Evolutionary conservation across 2,888 invertebrate genomes (phyloP).

Genomic region (Drosophila differens): DNA sequence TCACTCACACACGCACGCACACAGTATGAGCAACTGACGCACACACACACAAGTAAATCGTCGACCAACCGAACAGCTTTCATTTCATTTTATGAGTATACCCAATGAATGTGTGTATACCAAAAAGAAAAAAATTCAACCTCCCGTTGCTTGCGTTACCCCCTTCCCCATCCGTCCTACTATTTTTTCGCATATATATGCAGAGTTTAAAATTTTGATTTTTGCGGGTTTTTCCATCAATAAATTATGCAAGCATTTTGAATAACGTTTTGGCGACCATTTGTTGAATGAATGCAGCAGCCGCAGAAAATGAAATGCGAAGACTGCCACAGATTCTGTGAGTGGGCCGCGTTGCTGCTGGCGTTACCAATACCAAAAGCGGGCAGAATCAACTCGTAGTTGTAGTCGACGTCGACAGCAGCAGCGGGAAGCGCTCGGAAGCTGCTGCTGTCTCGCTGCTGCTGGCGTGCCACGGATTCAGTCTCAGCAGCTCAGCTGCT

Average conservation of each 20-base stretch:
- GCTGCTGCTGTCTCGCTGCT: constrained; percentile 68
- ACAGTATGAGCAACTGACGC: constrained; percentile 4
- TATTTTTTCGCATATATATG: constrained; percentile 5
- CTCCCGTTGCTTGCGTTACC: constrained; percentile 7
- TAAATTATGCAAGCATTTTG: constrained; percentile 46
- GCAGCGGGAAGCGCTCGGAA: constrained; percentile 62
- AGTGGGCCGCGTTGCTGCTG: constrained; percentile 50
- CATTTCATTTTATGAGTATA: constrained; percentile 69
- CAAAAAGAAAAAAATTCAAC: constrained; percentile 33
- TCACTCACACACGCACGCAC: constrained; percentile 30
- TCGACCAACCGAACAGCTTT: constrained; percentile 73
- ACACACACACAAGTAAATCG: constrained; percentile 26
- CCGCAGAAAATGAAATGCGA: constrained; percentile 21
- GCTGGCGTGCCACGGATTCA: constrained; percentile 62
- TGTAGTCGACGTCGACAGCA: constrained; percentile 65
- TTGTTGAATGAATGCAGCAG: constrained; percentile 30
- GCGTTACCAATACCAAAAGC: constrained; percentile 48
- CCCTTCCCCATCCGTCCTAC: constrained; percentile 7
- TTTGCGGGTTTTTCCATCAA: constrained; percentile 25
- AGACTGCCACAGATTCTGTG: constrained; percentile 58
- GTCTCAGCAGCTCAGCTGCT: constrained; percentile 60
- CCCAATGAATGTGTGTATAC: constrained; percentile 47
- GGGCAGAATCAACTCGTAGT: constrained; percentile 66
- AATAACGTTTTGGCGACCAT: constrained; percentile 43
- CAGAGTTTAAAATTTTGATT: neutral